Conservation (phyloP, 1,140 invertebrate species). For the Drosophila aff. region DNA sequence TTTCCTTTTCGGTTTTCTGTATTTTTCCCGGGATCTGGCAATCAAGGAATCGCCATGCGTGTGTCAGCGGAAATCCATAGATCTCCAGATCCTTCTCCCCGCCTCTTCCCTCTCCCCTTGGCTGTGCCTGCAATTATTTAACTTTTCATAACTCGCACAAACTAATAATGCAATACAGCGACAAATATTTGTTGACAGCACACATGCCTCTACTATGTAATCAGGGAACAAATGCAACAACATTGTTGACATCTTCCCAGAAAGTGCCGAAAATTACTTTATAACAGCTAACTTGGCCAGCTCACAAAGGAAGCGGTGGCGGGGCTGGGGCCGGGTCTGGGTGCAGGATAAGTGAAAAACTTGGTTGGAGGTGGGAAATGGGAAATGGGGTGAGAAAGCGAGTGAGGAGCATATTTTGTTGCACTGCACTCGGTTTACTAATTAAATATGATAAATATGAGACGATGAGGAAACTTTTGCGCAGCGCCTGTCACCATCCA, state of each 20-base stretch:
- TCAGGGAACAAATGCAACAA: constrained; percentile 36
- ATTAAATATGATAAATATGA: constrained; percentile 82
- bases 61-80: constrained; percentile 62
- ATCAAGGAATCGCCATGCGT: constrained; percentile 61
- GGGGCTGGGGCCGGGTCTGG: no score
- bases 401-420: constrained; percentile 46
- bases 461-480: constrained; percentile 60
- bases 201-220: constrained; percentile 29
- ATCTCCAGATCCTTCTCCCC: neutral
- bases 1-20: constrained; percentile 5
- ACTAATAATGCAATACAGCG: constrained; percentile 77
- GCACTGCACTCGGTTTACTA: constrained; percentile 57
- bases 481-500: constrained; percentile 63
- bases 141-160: constrained; percentile 77
- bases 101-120: no score
- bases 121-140: constrained; percentile 65
- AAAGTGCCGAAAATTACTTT: constrained; percentile 72
- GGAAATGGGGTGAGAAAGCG: neutral
- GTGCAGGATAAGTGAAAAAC: constrained; percentile 11
- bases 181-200: constrained; percentile 78
- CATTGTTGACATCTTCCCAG: constrained; percentile 68
- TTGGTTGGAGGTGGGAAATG: neutral
- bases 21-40: constrained; percentile 21
- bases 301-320: constrained; percentile 8
- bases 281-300: constrained; percentile 51